phyloP scores from a whole-genome alignment of 2,797 vertebrate genomes.

The Tiaroga cobitis region DNA sequence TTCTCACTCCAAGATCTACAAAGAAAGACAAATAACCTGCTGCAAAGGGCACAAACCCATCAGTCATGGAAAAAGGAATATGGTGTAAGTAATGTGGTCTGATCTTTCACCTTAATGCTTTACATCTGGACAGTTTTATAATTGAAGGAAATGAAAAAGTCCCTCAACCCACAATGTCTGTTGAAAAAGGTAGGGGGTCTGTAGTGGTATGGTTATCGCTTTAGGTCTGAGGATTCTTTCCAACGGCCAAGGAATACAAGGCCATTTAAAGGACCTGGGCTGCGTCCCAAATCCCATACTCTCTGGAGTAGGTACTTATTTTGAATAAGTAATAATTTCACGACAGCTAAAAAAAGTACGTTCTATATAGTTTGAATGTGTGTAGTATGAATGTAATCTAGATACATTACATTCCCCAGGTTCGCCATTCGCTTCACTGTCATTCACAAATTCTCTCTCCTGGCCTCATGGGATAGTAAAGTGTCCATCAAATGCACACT shows the following conservation, averaged over 20 bases:
- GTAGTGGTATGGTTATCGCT: neutral
- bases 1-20: constrained; percentile 11
- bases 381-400: no score
- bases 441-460: no score
- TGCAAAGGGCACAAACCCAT: constrained; percentile 9
- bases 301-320: no score
- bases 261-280: neutral
- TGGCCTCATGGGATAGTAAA: no score
- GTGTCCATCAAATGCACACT: no score
- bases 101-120: constrained; percentile 10
- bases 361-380: no score
- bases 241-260: neutral
- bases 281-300: no score
- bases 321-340: no score
- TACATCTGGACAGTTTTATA: constrained; percentile 37
- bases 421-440: no score
- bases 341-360: no score
- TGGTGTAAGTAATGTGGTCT: constrained; percentile 19
- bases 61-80: constrained; percentile 6
- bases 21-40: constrained; percentile 5
- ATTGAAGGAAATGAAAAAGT: constrained; percentile 14
- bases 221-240: constrained; percentile 5
- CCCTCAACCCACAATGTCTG: neutral
- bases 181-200: constrained; percentile 4
- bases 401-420: no score